These are phyloP conservation scores for Hypanus sabinus DNA, from an alignment of 2,113 vertebrate genomes.

Conservation along the genomic window DNA sequence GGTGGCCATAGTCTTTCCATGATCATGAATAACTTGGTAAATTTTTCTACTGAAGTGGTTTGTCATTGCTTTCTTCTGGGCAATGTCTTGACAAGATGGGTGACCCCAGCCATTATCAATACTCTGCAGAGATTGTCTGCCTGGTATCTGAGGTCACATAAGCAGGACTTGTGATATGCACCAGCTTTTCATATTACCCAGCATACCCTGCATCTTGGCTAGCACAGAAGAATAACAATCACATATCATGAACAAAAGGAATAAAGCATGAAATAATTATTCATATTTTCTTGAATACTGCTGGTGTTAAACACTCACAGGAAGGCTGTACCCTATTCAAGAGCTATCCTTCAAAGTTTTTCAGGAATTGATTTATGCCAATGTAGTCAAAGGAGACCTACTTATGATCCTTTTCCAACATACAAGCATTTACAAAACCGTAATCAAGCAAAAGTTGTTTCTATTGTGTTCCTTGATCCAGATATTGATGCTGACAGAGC, in stretches of 20 bases:
- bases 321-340: neutral
- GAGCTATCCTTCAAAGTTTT: neutral
- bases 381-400: neutral
- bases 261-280: neutral
- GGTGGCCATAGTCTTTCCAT: no score
- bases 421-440: neutral
- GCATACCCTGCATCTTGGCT: neutral
- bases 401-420: neutral
- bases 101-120: no score
- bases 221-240: neutral
- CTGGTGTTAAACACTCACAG: neutral
- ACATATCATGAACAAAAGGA: neutral
- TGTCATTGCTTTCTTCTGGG: no score
- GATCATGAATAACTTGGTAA: no score
- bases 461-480: neutral
- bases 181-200: no score
- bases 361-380: neutral
- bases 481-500: neutral
- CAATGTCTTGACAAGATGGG: no score
- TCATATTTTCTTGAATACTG: neutral
- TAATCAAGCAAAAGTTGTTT: neutral
- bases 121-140: no score
- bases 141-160: no score
- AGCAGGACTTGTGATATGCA: no score
- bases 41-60: no score